A percentile compares a stretch with the other conserved stretches of the same genome.
Conservation (phyloP, 2,113 vertebrate species). For the Cichladusa arquata region DNA sequence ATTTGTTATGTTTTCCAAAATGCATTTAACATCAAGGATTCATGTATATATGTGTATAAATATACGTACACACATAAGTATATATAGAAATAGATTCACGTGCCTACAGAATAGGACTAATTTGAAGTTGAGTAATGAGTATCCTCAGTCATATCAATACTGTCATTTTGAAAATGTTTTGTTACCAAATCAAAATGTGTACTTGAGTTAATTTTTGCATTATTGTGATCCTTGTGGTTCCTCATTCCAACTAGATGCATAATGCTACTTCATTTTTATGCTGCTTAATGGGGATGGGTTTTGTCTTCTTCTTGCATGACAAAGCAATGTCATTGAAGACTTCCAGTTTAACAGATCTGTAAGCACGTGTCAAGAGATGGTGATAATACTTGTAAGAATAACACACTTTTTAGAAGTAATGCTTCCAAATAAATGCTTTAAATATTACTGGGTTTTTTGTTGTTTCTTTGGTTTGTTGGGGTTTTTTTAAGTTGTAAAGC, state of each 20-base stretch:
- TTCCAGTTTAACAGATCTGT: background rate
- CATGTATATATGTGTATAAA: background rate
- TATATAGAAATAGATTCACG: background rate
- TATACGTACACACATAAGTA: background rate
- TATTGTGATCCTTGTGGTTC: background rate
- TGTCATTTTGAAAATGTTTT: background rate
- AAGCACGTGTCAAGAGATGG: background rate
- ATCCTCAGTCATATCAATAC: background rate
- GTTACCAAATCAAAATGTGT: background rate
- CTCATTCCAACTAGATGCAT: background rate
- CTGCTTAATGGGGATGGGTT: background rate
- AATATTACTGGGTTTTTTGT: background rate
- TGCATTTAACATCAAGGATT: background rate
- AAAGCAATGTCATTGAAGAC: background rate
- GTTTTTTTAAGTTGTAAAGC: background rate
- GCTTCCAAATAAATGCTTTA: background rate
- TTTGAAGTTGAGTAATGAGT: background rate
- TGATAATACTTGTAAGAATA: background rate
- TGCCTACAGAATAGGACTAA: background rate
- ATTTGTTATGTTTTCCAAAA: background rate
- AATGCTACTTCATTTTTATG: background rate
- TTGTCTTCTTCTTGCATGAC: background rate
- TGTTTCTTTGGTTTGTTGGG: background rate
- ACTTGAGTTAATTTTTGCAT: background rate
- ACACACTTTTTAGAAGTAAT: background rate